phyloP scores from a whole-genome alignment of 2,797 vertebrate species.

The Chiloscyllium punctatum region DNA sequence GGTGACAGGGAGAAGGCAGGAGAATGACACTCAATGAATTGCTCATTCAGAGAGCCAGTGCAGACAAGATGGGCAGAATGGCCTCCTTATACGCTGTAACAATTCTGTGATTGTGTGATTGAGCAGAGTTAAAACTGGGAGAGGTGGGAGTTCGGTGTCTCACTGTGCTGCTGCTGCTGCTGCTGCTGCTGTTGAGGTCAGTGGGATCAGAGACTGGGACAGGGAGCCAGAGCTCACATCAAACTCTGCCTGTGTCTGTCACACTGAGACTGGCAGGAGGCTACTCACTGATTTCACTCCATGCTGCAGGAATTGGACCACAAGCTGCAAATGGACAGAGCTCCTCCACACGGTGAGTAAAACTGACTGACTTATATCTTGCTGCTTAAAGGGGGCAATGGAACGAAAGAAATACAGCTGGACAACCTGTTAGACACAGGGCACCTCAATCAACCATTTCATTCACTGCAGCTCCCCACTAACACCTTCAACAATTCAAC shows the following conservation, averaged over 20 bases:
- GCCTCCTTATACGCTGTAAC: no score
- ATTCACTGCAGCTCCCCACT: not conserved
- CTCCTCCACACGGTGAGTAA: not conserved
- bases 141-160: no score
- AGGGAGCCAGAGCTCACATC: no score
- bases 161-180: no score
- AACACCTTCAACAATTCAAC: not conserved
- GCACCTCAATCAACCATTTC: not conserved
- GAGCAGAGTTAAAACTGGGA: no score
- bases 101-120: no score
- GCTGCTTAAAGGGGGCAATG: not conserved
- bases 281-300: not conserved
- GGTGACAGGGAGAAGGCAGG: no score
- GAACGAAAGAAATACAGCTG: not conserved
- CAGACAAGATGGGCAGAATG: no score
- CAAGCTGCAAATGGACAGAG: not conserved
- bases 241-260: not conserved
- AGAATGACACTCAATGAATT: no score
- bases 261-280: not conserved
- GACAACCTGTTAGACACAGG: not conserved
- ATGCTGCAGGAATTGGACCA: not conserved
- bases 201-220: no score
- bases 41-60: no score
- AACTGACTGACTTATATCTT: not conserved
- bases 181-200: no score